Conservation (phyloP, 2,797 vertebrate genomes). For the Alectoris magna region DNA sequence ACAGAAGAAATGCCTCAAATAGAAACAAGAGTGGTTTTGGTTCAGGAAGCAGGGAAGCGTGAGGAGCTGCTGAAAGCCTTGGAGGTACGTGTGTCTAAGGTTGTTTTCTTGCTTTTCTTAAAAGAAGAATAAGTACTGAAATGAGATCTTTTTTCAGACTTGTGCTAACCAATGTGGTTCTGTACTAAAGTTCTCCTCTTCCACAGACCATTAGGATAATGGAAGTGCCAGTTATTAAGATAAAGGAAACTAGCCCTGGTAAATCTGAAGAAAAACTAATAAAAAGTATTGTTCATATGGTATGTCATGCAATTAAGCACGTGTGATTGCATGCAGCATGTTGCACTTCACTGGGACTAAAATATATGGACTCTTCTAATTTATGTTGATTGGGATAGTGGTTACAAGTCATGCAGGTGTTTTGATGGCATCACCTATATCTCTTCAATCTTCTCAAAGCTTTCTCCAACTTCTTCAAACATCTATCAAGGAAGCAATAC, state of each 20-base stretch:
- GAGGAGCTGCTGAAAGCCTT: slow-evolving; percentile 88
- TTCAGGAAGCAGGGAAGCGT: slow-evolving; percentile 86
- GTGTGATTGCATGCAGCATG: slow-evolving; percentile 78
- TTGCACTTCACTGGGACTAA: slow-evolving; percentile 48
- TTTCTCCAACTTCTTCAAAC: neutral
- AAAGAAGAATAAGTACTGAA: neutral
- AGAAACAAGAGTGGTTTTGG: slow-evolving; percentile 91
- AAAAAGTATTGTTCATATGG: slow-evolving; percentile 97
- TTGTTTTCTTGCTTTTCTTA: neutral
- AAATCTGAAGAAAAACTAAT: slow-evolving; percentile 91
- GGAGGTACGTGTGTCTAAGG: slow-evolving; percentile 82
- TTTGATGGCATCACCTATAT: slow-evolving; percentile 5
- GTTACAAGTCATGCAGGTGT: neutral
- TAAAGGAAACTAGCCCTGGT: slow-evolving; percentile 90
- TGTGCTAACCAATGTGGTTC: slow-evolving; percentile 29
- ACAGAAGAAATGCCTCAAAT: slow-evolving; percentile 91
- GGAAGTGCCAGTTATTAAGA: slow-evolving; percentile 98
- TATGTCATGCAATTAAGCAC: slow-evolving; percentile 84
- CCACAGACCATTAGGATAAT: slow-evolving; percentile 94
- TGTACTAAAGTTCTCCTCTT: slow-evolving; percentile 81
- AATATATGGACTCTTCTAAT: neutral
- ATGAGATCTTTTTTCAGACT: neutral
- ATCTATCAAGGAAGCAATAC: neutral
- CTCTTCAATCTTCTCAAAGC: neutral
- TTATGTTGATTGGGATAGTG: slow-evolving; percentile 6